phyloP scores from a whole-genome alignment of 2,888 invertebrate genomes.

The Cephus rjabovi region DNA sequence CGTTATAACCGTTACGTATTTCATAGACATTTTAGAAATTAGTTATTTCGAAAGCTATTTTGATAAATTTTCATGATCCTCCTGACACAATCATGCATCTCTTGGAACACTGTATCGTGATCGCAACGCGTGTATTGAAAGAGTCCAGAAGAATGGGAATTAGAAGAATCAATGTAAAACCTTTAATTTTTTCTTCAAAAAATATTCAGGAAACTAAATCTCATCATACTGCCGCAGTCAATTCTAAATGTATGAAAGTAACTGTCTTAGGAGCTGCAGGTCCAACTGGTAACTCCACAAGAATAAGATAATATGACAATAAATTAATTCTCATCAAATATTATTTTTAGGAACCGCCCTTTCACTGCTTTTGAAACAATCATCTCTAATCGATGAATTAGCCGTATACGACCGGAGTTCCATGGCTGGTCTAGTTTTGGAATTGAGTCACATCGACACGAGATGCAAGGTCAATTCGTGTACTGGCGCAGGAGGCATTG shows the following conservation, averaged over 20 bases:
- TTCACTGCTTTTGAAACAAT: conserved; percentile 71
- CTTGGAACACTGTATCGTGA: neutral
- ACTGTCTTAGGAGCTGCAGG: conserved; percentile 71
- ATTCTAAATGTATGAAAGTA: conserved; percentile 66
- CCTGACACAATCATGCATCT: neutral
- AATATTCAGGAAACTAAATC: neutral
- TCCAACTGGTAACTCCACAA: conserved; percentile 63
- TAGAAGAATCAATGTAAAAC: neutral
- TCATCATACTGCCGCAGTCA: conserved; percentile 16
- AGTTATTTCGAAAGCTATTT: neutral
- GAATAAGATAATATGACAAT: neutral
- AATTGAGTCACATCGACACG: conserved; percentile 67
- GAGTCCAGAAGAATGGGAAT: neutral
- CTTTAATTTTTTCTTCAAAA: neutral
- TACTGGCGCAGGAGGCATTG: conserved; percentile 32
- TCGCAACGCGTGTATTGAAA: neutral
- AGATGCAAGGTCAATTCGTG: conserved; percentile 61
- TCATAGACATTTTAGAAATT: neutral
- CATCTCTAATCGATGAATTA: conserved; percentile 71
- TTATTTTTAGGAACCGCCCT: conserved; percentile 51
- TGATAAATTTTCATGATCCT: neutral
- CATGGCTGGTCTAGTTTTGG: conserved; percentile 58
- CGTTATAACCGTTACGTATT: neutral
- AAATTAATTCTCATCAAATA: neutral
- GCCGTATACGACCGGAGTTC: conserved; percentile 71